phyloP scores from a whole-genome alignment of 2,888 invertebrate species.

The Acleris holmiana region DNA sequence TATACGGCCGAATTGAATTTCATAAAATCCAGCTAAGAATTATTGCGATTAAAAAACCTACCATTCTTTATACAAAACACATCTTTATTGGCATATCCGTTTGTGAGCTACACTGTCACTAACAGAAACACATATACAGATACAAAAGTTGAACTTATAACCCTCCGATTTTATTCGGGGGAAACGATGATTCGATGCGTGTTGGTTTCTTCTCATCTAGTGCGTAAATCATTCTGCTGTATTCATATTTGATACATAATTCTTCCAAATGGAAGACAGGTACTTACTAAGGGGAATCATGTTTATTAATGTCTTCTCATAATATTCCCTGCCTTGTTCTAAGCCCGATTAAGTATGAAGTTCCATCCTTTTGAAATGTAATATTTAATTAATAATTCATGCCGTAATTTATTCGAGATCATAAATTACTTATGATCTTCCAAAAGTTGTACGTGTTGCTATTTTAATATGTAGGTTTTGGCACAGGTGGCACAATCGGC shows the following conservation, averaged over 20 bases:
- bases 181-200: no score
- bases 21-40: no score
- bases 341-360: conserved; percentile 27
- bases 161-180: no score
- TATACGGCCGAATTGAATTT: no score
- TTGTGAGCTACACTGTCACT: no score
- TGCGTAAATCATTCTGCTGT: not conserved
- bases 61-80: no score
- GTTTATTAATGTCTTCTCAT: conserved; percentile 45
- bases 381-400: conserved; percentile 29
- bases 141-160: no score
- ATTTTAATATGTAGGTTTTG: conserved; percentile 7
- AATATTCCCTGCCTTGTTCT: conserved; percentile 26
- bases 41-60: no score
- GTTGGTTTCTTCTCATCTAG: not conserved
- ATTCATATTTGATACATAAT: conserved; percentile 39
- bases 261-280: conserved; percentile 39
- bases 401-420: conserved; percentile 19
- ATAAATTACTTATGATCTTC: conserved; percentile 20
- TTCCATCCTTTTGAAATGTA: conserved; percentile 33
- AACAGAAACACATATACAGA: no score
- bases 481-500: conserved; percentile 8
- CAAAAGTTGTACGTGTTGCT: not conserved
- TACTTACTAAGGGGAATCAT: conserved; percentile 39
- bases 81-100: no score